Percentiles rank a stretch among this genome's conserved stretches.
phyloP scores from a whole-genome alignment of 2,113 vertebrate species.

The Globicephala melas region DNA sequence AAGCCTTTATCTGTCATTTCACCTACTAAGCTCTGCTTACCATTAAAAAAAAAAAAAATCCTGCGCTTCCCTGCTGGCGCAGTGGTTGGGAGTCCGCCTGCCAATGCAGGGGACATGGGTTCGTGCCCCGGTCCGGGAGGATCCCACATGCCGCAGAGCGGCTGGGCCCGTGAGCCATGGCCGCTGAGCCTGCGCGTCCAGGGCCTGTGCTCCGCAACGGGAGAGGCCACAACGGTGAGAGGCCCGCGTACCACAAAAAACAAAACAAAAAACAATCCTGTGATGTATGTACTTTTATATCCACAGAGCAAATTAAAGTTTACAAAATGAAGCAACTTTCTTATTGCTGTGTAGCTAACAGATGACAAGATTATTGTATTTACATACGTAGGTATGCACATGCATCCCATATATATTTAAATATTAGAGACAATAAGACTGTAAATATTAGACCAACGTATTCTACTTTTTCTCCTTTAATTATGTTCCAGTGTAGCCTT shows the following conservation, averaged over 20 bases:
- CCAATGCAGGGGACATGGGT: too few relatives aligned
- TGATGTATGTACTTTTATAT: not conserved
- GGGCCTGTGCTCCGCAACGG: too few relatives aligned
- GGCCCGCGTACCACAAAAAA: too few relatives aligned
- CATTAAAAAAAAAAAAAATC: not conserved
- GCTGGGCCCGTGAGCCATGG: too few relatives aligned
- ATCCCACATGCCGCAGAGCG: too few relatives aligned
- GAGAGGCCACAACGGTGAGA: too few relatives aligned
- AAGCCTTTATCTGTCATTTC: not conserved
- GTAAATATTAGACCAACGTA: not conserved
- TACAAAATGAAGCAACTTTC: not conserved
- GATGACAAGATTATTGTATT: not conserved
- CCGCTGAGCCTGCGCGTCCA: too few relatives aligned
- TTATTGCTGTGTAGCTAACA: not conserved
- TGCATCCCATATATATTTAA: not conserved
- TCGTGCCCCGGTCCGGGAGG: too few relatives aligned
- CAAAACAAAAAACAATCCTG: too few relatives aligned
- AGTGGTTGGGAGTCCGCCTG: too few relatives aligned
- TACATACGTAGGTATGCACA: rapidly evolving
- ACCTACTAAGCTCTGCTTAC: not conserved
- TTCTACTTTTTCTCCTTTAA: not conserved
- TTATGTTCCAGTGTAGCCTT: not conserved
- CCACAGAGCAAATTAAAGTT: not conserved
- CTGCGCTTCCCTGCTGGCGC: too few relatives aligned
- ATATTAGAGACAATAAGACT: not conserved